Evolutionary conservation across 92 coral and sea anemone species (phyloP), one percentile per base, ranked within the genome.

Genomic region (Epizoanthus stellaris): DNA sequence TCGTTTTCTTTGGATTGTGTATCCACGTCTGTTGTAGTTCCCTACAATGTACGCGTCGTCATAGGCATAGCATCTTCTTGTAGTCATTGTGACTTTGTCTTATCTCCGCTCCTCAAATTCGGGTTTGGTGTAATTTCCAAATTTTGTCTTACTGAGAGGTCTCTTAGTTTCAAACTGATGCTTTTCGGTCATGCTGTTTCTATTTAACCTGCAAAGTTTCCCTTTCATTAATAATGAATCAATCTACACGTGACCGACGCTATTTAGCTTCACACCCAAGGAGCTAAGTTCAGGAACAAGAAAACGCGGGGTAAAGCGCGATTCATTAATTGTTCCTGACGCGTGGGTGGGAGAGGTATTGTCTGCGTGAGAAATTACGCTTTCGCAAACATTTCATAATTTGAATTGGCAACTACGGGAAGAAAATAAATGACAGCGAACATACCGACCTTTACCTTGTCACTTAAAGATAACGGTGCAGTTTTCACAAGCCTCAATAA

Each of bases 1-100:
- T 21, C 93, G 86, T 58, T 90, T 90, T 23, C 68, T 81, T 71
- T 86, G 70, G 12, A 79, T 21, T 3, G 53, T 3, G 8, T 62
- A 21, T 5, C 72, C 72, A 39, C 71, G 56, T 62, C 53, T 52
- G 73, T 79, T 23, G 36, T 42, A 47, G 19, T 52, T 79, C 12
- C 47, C 83, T 8, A 79, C 62, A 19, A 20, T 20, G 25, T 62
- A 79, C 3, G 83, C 71, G 49, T 79, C 83, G 60, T 79, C 83
- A 23, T 39, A 63, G 20, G 10, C 83, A 23, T 39, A 63, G 20
- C 15, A 79, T 12, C 83, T 62, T 43, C 83, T 79, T 20, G 72
- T 63, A 9, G 83, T 71, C 83, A 79, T 79, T 79, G 4, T 59
- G 52, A 23, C 16, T 9, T 34, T 19, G 39, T 21, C 3, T 39